Percentiles rank a stretch among this genome's conserved stretches.
phyloP scores from a whole-genome alignment of 2,888 invertebrate species.

The Lochmaea crataegi region DNA sequence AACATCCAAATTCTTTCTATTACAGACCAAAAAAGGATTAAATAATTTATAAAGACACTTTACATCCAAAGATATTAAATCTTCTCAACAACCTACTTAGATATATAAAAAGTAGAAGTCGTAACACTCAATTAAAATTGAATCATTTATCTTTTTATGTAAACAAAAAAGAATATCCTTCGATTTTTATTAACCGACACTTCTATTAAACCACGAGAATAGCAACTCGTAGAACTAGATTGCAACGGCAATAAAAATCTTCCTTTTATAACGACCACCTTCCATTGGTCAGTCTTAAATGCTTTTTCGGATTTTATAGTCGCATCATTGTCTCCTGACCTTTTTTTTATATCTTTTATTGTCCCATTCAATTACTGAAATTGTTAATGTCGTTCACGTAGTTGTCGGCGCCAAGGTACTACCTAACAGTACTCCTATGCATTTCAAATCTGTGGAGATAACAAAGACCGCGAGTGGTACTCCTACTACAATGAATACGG shows the following conservation, averaged over 20 bases:
- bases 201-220: slow-evolving; percentile 4
- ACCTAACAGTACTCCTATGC: slow-evolving; percentile 28
- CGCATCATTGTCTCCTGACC: slow-evolving; percentile 8
- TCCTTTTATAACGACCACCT: slow-evolving; percentile 6
- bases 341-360: slow-evolving; percentile 16
- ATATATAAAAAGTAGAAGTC: neutral
- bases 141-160: neutral
- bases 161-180: neutral
- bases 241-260: slow-evolving; percentile 7
- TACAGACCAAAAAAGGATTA: too few species aligned
- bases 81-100: too few species aligned
- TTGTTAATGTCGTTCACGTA: slow-evolving; percentile 37
- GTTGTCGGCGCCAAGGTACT: slow-evolving; percentile 37
- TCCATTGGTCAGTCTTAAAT: slow-evolving; percentile 4
- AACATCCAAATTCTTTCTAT: too few species aligned
- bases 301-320: slow-evolving; percentile 19
- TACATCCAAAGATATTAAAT: neutral
- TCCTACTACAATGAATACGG: slow-evolving; percentile 6
- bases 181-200: slow-evolving; percentile 7
- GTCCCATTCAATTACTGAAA: slow-evolving; percentile 26
- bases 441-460: slow-evolving; percentile 22
- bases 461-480: slow-evolving; percentile 20
- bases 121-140: neutral
- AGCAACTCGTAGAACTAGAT: slow-evolving; percentile 7
- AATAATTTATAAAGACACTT: too few species aligned